Base-by-base conservation (phyloP, 2,113 vertebrate species). In the Semnopithecus entellus region DNA sequence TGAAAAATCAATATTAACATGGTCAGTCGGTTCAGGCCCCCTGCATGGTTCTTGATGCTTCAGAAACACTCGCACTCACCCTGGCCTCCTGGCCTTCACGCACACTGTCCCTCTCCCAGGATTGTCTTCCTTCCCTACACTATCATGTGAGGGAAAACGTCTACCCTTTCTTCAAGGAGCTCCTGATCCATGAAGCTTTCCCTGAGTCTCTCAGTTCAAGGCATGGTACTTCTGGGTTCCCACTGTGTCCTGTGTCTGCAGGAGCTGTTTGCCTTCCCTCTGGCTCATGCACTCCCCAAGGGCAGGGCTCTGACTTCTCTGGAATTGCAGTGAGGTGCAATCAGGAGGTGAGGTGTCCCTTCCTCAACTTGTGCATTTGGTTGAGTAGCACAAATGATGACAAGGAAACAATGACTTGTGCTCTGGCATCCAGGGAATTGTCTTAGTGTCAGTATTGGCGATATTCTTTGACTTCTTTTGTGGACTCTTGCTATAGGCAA, bases 41-140 rank as follows among this genome's bases (percentile, higher is more conserved):
- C n/a, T 30, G 6, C 17, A 0, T 38, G 45, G 35, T 38, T 3
- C 35, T 17, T 50, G 66, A 9, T 0, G 6, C 32, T 30, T 59
- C 4, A 4, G 7, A 5, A 35, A 3, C 1, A 13, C 40, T 45
- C 25, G 16, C 8, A 1, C 72, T 11, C n/a, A 22, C 3, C 17
- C 5, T 32, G 12, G 48, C 48, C 8, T 4, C 88, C 10, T 2
- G 4, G 9, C 11, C 30, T 59, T 79, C 30, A 7, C 5, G 9
- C 48, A 17, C 43, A 48, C 57, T 0, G 14, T 72, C 32, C 27
- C 61, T 18, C 32, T 40, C 35, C 32, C 5, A 10, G 2, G 70
- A n/a, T 20, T 3, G 12, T 23, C 35, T 48, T 25, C 4, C 25
- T 22, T 32, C n/a, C 23, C 35, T 7, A n/a, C 9, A 10, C 43